Evolutionary conservation across 2,797 vertebrate genomes (phyloP), one percentile per base, ranked within the genome.

Genomic region (Clarias laeviceps): DNA sequence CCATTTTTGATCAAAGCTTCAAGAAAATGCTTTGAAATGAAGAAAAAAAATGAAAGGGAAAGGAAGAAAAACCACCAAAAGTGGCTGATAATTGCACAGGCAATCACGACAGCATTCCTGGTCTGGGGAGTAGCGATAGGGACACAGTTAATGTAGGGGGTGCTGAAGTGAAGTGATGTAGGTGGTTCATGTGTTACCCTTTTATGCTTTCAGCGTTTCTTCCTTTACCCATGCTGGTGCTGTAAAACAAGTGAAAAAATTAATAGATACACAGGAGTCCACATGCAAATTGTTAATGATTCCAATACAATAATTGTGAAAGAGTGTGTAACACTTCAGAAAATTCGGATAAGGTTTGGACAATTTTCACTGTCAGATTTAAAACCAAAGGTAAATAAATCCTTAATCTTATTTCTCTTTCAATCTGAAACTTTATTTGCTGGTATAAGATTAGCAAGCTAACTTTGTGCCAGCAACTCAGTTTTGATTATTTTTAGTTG

Each of bases 1-100:
- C 70, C 64, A 83, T 50, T 80, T 87, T 85, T 86, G 88, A 89
- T 90, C 90, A 88, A 89, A 89, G 88, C 74, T 87, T 87, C 83
- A 86, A 85, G 77, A 88, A 88, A 83, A 84, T 77, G 86, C 87
- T 88, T 90, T 88, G 80, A 85, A 88, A 85, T 7, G 70, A 76
- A 73, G 81, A 56, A 81, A 84, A 85, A 57, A 84, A 73, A 87
- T 82, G 84, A 89, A 80, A 73, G 69, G 56, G 82, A 85, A 83
- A 84, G n/a, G 70, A 61, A 64, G 56, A 73, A 85, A 73, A 89
- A 83, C 77, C 80, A 77, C 84, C 56, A 61, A 86, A 86, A 86
- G 85, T 86, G 85, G 82, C 82, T 80, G 82, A 83, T 86, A 86
- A 86, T 86, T 86, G 74, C 85, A 73, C 6, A 83, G 85, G 82